A percentile compares a stretch with the other conserved stretches of the same genome.
phyloP scores from a whole-genome alignment of 2,113 vertebrate species.

The Gallinago paraguaiae region DNA sequence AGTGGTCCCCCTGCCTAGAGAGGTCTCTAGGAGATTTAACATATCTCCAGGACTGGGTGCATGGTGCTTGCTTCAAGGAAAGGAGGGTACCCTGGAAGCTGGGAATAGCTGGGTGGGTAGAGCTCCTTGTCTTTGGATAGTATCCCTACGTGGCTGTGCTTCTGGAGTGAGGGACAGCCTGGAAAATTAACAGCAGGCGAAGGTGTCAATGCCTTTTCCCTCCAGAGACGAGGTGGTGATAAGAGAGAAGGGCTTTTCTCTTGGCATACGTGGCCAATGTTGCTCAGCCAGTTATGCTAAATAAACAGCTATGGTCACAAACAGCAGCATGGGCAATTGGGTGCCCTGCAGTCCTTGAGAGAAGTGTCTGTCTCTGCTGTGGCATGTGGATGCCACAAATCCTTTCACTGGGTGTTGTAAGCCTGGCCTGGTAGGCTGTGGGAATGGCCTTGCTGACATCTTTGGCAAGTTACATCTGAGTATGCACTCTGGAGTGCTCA shows the following conservation, averaged over 20 bases:
- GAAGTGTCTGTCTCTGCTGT: neutral
- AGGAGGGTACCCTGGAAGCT: neutral
- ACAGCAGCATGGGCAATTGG: accelerated
- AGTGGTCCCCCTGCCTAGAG: neutral
- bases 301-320: neutral
- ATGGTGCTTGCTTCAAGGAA: accelerated
- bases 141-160: accelerated
- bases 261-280: accelerated
- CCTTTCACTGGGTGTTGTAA: accelerated
- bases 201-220: neutral
- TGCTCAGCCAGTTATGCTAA: neutral
- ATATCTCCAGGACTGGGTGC: neutral
- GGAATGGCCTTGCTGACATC: neutral
- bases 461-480: neutral
- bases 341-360: neutral
- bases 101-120: neutral
- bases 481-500: neutral
- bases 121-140: neutral
- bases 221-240: too few relatives aligned
- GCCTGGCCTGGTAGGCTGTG: neutral
- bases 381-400: neutral
- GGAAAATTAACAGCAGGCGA: neutral
- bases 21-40: neutral
- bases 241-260: neutral
- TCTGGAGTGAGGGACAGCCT: neutral